Percentiles rank a stretch among this genome's conserved stretches.
Evolutionary conservation across 2,113 vertebrate genomes (phyloP).

Genomic region (Otis tarda): DNA sequence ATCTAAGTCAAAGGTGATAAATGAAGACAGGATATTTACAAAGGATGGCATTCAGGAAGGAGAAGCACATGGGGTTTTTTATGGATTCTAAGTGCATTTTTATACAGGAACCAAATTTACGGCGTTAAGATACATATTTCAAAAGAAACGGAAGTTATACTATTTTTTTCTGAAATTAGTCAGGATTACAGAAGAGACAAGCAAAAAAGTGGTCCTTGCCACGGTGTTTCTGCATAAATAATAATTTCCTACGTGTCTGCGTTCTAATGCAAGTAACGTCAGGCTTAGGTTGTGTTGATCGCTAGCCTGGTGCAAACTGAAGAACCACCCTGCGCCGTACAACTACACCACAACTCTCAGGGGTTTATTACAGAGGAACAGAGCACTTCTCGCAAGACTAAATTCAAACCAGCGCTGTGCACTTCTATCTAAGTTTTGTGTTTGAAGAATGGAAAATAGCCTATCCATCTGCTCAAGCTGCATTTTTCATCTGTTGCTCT

Average conservation of each 20-base stretch:
- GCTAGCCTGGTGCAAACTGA: neutral
- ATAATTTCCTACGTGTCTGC: neutral
- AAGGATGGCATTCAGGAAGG: neutral
- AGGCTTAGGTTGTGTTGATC: neutral
- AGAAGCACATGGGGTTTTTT: neutral
- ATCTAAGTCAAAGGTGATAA: conserved; percentile 40
- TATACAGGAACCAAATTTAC: neutral
- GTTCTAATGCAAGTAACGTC: neutral
- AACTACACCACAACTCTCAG: neutral
- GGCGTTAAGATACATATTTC: neutral
- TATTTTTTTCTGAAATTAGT: neutral
- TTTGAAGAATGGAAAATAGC: neutral
- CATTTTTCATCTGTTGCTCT: neutral
- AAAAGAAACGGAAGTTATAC: neutral
- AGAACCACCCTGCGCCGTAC: neutral
- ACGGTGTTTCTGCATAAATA: neutral
- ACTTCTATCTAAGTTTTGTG: neutral
- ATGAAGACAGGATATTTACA: conserved; percentile 18
- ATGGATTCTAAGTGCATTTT: conserved; percentile 13
- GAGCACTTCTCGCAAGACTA: neutral
- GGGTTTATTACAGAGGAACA: neutral
- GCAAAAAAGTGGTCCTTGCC: neutral
- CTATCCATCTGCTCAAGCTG: neutral
- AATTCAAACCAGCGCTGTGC: neutral
- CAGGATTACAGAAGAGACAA: neutral